A percentile compares a stretch with the other conserved stretches of the same genome.
These are phyloP conservation scores for Bicyclus anynana DNA, from an alignment of 1,140 invertebrate species.

Conservation along the genomic window DNA sequence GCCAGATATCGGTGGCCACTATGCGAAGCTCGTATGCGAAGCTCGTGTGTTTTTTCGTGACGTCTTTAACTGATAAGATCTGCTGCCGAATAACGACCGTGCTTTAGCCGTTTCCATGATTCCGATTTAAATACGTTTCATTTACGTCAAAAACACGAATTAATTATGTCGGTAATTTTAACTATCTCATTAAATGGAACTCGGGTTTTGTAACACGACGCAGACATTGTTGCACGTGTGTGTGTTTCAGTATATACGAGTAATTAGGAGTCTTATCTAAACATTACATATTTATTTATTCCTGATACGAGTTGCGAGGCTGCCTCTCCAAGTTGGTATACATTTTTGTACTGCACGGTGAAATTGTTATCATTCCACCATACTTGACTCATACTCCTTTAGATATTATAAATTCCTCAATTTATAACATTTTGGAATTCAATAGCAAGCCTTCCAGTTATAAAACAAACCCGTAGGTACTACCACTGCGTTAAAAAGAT, in stretches of 20 bases:
- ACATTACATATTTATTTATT: not conserved
- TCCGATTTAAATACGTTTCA: slow-evolving; percentile 17
- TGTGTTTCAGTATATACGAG: not conserved
- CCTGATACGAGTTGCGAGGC: no score
- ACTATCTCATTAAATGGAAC: not conserved
- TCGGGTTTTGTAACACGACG: not conserved
- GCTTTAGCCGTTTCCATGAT: slow-evolving; percentile 18
- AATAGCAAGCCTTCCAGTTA: no score
- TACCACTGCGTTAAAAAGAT: no score
- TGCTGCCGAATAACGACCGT: slow-evolving; percentile 34
- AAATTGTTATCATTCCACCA: no score
- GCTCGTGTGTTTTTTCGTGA: slow-evolving; percentile 43
- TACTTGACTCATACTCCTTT: no score
- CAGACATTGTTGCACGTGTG: not conserved
- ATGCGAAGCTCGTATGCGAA: slow-evolving; percentile 40
- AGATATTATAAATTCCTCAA: no score
- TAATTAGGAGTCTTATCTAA: no score
- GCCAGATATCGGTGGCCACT: slow-evolving; percentile 59
- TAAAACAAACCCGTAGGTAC: no score
- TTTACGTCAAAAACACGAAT: slow-evolving; percentile 10
- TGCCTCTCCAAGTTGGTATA: no score
- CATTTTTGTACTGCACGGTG: no score
- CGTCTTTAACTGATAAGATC: slow-evolving; percentile 48
- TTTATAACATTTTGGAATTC: no score
- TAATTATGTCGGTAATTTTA: slow-evolving; percentile 3